phyloP scores from a whole-genome alignment of 2,113 vertebrate species.

The Sclerurus mexicanus region DNA sequence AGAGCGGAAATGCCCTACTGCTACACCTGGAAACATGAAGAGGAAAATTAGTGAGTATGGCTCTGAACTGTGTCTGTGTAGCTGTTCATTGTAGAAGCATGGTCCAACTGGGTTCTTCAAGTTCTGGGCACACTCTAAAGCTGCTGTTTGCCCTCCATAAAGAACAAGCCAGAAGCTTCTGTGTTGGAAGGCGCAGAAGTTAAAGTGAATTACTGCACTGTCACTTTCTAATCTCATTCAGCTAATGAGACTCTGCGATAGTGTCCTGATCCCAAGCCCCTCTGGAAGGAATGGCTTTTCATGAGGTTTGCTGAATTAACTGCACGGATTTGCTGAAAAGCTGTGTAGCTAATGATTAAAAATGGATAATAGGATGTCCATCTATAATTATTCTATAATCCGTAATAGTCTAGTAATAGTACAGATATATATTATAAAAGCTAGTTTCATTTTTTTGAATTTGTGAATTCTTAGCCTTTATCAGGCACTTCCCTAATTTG shows the following conservation, averaged over 20 bases:
- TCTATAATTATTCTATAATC: neutral
- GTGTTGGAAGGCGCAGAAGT: neutral
- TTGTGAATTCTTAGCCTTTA: neutral
- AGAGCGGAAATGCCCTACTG: slow-evolving; percentile 69
- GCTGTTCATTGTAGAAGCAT: neutral
- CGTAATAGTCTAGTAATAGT: neutral
- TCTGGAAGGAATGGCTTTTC: neutral
- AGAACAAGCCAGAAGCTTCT: neutral
- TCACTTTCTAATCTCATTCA: neutral
- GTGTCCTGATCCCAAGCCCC: neutral
- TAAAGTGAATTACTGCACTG: neutral
- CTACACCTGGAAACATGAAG: slow-evolving; percentile 80
- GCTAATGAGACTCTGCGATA: neutral
- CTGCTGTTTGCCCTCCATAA: neutral
- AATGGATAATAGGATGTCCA: neutral
- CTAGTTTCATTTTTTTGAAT: neutral
- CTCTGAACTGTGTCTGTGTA: neutral
- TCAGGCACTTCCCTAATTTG: neutral
- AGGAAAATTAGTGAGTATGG: slow-evolving; percentile 90
- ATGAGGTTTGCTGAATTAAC: neutral
- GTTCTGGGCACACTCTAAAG: neutral
- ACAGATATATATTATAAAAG: neutral
- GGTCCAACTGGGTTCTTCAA: neutral
- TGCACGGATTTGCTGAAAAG: neutral
- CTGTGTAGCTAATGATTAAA: neutral